Conservation (phyloP, 2,113 vertebrate species). For the Proteles cristata region DNA sequence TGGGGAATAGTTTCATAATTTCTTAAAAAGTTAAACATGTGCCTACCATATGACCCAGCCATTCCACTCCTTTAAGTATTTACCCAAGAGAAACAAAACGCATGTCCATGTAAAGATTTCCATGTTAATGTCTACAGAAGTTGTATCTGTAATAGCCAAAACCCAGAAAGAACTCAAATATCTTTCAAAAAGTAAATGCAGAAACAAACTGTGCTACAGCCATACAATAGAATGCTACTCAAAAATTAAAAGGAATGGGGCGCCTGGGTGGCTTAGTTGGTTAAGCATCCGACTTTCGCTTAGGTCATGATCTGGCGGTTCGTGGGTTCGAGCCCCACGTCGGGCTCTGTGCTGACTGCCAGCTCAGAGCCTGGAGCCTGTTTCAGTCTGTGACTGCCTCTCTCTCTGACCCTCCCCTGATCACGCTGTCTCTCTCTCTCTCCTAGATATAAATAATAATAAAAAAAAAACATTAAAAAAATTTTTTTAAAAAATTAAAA, state of each 20-base stretch:
- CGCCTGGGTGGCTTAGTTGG: no score
- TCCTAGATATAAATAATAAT: no score
- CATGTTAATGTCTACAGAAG: neutral
- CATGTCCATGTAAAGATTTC: neutral
- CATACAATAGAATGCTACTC: neutral
- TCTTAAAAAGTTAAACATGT: neutral
- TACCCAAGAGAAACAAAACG: slow-evolving; percentile 1
- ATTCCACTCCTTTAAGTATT: neutral
- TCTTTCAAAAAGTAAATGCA: neutral
- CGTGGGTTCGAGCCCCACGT: no score
- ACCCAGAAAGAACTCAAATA: neutral
- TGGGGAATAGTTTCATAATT: neutral
- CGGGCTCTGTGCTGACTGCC: no score
- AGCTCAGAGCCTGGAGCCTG: no score
- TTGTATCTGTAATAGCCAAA: neutral
- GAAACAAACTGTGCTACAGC: neutral
- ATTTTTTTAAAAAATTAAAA: no score
- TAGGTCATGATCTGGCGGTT: no score
- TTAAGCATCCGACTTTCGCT: no score
- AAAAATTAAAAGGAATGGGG: neutral
- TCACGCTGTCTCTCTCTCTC: no score
- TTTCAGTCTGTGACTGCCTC: no score
- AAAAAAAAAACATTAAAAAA: no score
- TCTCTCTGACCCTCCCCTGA: no score
- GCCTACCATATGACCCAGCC: neutral